Percentiles rank a stretch among this genome's conserved stretches.
These are phyloP conservation scores for Cardiocondyla obscurior DNA, from an alignment of 1,140 invertebrate species.

Conservation along the genomic window DNA sequence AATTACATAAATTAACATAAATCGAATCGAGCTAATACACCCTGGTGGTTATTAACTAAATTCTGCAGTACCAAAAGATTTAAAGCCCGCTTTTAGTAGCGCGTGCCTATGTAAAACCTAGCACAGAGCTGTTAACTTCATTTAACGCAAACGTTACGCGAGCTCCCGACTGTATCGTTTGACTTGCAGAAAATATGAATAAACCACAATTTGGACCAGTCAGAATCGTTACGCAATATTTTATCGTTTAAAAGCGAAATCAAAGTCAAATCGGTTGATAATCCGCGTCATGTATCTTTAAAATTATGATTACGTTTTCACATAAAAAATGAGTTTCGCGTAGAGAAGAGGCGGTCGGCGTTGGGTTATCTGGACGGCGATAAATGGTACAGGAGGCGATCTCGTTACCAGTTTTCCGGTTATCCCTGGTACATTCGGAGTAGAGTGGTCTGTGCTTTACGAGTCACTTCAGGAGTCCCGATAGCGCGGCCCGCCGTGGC, in stretches of 20 bases:
- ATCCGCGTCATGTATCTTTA: neutral
- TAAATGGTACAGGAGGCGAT: neutral
- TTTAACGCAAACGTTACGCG: neutral
- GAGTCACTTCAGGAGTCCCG: constrained; percentile 41
- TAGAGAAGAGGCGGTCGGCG: constrained; percentile 6
- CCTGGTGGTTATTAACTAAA: neutral
- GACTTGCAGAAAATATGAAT: neutral
- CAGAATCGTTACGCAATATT: neutral
- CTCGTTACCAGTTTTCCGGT: constrained; percentile 46
- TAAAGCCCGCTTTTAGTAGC: neutral
- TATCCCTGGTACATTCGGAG: constrained; percentile 24
- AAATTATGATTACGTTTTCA: neutral
- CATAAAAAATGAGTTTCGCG: neutral
- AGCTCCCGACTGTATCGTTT: neutral
- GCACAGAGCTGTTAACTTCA: neutral
- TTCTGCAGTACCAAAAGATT: neutral
- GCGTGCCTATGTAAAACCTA: neutral
- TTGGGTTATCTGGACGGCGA: constrained; percentile 21
- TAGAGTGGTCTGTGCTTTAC: constrained; percentile 39
- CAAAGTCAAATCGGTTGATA: neutral
- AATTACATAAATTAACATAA: constrained; percentile 3
- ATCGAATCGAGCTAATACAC: neutral
- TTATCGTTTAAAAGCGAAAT: neutral
- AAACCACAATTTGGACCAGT: neutral
- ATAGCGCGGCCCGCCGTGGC: constrained; percentile 4